Evolutionary conservation across 2,888 invertebrate species (phyloP), one percentile per base, ranked within the genome.

Genomic region (Amphiduros pacificus): DNA sequence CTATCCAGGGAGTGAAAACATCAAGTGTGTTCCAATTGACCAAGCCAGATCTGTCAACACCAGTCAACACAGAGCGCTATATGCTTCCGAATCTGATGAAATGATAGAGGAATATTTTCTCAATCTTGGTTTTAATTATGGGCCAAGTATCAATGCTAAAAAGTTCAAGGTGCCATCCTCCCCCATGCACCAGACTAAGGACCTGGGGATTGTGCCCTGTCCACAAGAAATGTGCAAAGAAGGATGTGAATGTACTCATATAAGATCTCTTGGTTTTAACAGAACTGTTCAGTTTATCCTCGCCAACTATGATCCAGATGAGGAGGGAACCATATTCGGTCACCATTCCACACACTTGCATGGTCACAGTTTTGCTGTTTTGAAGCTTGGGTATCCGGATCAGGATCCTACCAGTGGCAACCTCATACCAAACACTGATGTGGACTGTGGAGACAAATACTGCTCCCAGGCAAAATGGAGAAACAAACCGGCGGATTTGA

Each of bases 281-380:
- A 41, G 31, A 11, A 56, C 49, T 20, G 29, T 41, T n/a, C 56
- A 56, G 6, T 14, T 56, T 1, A 31, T 56, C 4, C 48, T 56
- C 6, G n/a, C 56, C 11, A 56, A 56, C 20, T 49, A 49, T 20
- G 29, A 44, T 26, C 41, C 48, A 27, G 27, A 20, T 2, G 26
- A 29, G n/a, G 41, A n/a, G 22, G 26, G 28, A 20, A 56, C 22
- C 3, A n/a, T 22, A 17, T 22, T 44, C 44, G 29, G 20, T 22
- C 56, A 44, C 31, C 56, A 56, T 48, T 41, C 56, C 14, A 56
- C 41, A 11, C 56, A 56, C 28, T 14, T 56, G 24, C 56, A 56
- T 48, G 56, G 56, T 20, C 31, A 56, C 41, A 17, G n/a, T 9
- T 56, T 56, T 27, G 17, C 17, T n/a, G 56, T 56, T 24, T 2